These are phyloP conservation scores for Agapostemon virescens DNA, from an alignment of 2,888 invertebrate genomes.

Conservation along the genomic window DNA sequence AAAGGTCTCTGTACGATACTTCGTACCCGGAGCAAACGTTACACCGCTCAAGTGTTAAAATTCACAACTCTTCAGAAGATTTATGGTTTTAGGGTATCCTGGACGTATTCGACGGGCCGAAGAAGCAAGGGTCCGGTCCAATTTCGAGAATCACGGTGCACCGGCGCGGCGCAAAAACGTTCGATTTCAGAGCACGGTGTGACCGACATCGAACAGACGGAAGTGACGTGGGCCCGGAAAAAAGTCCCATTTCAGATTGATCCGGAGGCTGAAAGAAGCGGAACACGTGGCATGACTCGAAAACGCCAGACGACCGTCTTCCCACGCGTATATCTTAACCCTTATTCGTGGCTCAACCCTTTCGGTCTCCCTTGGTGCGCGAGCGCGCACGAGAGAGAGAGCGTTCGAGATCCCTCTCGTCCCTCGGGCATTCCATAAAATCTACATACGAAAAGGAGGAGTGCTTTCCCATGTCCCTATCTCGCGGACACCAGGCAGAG, in stretches of 20 bases:
- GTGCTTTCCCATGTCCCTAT: conserved; percentile 72
- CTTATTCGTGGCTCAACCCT: conserved; percentile 65
- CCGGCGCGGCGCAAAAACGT: conserved; percentile 4
- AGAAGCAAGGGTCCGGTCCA: not conserved
- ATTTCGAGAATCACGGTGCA: conserved; percentile 5
- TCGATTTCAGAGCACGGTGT: not conserved
- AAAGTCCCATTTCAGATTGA: conserved; percentile 44
- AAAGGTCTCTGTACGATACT: not conserved
- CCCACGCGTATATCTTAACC: conserved; percentile 70
- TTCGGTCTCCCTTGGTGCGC: conserved; percentile 56
- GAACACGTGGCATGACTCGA: conserved; percentile 67
- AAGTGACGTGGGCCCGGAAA: not conserved
- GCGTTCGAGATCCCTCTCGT: conserved; percentile 52
- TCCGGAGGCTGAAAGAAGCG: conserved; percentile 34
- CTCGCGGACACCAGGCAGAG: conserved; percentile 64
- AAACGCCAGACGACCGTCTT: conserved; percentile 60
- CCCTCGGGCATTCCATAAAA: conserved; percentile 66
- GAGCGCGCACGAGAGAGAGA: no score
- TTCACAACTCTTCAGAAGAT: not conserved
- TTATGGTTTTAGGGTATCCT: not conserved
- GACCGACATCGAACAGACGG: not conserved
- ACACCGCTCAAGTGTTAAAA: not conserved
- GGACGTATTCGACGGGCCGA: not conserved
- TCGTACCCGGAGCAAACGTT: not conserved
- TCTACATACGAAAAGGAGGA: conserved; percentile 72